phyloP scores from a whole-genome alignment of 2,113 vertebrate genomes.

The Australoheros scitulus region DNA sequence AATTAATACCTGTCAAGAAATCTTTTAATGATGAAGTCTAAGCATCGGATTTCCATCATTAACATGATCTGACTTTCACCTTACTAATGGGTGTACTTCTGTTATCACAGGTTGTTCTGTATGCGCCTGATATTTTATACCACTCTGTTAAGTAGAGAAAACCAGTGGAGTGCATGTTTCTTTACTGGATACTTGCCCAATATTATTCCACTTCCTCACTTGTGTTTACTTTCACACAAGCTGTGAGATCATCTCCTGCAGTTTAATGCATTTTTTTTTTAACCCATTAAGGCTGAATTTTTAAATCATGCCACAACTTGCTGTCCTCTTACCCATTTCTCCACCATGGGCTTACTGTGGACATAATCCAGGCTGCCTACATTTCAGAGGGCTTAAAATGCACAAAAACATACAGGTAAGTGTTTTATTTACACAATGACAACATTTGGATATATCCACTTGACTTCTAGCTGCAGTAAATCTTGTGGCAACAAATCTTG shows the following conservation, averaged over 20 bases:
- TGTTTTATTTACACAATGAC: conserved; percentile 69
- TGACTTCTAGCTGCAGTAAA: conserved; percentile 47
- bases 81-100: neutral
- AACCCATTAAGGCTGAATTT: neutral
- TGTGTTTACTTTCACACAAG: neutral
- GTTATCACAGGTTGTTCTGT: neutral
- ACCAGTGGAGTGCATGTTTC: neutral
- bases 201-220: conserved; percentile 17
- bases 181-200: neutral
- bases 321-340: neutral
- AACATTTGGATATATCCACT: conserved; percentile 57
- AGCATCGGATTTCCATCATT: neutral
- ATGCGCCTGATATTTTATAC: neutral
- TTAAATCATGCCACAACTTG: neutral
- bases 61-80: conserved; percentile 19
- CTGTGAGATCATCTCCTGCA: neutral
- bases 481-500: neutral
- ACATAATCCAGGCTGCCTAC: neutral
- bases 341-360: too few relatives aligned
- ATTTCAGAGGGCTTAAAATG: conserved; percentile 10
- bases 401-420: conserved; percentile 45
- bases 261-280: neutral
- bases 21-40: conserved; percentile 49
- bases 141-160: neutral
- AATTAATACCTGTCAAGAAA: conserved; percentile 40